phyloP scores from a whole-genome alignment of 2,797 vertebrate species.

The Chiropotes sagulatus region DNA sequence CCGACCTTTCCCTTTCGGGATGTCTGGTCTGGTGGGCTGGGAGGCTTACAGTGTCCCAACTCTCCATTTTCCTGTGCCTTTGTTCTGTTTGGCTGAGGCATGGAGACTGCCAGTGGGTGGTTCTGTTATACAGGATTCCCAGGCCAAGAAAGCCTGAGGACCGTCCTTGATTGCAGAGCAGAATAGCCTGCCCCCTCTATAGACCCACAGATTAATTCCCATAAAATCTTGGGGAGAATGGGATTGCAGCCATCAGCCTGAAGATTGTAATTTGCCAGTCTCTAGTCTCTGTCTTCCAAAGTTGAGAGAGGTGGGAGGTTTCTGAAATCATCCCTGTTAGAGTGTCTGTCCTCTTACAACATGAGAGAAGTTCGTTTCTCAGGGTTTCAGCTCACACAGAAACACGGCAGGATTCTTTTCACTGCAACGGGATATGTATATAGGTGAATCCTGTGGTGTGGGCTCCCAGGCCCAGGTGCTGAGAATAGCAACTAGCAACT shows the following conservation, averaged over 20 bases:
- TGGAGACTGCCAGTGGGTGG: neutral
- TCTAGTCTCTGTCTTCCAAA: constrained; percentile 57
- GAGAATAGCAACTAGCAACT: constrained; percentile 70
- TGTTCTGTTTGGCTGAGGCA: constrained; percentile 44
- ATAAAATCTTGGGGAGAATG: neutral
- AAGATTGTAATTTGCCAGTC: constrained; percentile 15
- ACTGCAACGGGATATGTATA: constrained; percentile 62
- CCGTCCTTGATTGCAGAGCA: neutral
- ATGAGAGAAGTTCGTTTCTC: constrained; percentile 73
- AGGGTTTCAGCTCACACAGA: constrained; percentile 77
- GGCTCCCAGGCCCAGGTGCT: constrained; percentile 66
- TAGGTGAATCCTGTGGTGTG: constrained; percentile 75
- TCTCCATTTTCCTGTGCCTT: constrained; percentile 34
- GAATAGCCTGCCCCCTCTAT: neutral
- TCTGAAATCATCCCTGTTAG: constrained; percentile 62
- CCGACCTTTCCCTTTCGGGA: constrained; percentile 70
- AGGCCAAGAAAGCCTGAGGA: constrained; percentile 4
- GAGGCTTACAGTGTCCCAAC: neutral
- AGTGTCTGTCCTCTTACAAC: constrained; percentile 60
- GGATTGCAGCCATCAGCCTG: neutral
- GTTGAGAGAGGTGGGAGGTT: constrained; percentile 34
- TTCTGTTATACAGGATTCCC: neutral
- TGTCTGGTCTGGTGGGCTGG: constrained; percentile 64
- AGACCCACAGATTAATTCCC: neutral
- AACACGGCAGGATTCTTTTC: constrained; percentile 67